Conservation (phyloP, 2,797 vertebrate genomes). For the Aplochiton taeniatus region DNA sequence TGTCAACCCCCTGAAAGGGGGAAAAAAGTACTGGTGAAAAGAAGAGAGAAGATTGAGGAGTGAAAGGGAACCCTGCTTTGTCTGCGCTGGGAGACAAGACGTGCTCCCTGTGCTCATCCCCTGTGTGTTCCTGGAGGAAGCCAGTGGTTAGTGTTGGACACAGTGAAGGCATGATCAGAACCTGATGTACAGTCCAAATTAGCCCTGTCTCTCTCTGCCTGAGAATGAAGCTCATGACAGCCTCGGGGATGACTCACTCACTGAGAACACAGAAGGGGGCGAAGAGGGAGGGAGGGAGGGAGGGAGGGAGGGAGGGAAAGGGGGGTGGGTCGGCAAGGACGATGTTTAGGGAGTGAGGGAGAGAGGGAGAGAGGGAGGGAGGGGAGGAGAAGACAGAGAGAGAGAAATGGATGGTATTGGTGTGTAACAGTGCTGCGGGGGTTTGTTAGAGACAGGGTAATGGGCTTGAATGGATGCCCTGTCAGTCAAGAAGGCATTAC, state of each 20-base stretch:
- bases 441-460: background rate
- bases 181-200: conserved; percentile 30
- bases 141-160: conserved; percentile 12
- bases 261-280: conserved; percentile 10
- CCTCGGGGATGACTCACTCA: conserved; percentile 50
- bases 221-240: conserved; percentile 29
- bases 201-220: conserved; percentile 10
- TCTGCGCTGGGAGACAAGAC: conserved; percentile 4
- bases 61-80: background rate
- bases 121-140: background rate
- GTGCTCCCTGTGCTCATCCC: conserved; percentile 5
- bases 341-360: background rate
- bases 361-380: background rate
- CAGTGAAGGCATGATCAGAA: conserved; percentile 24
- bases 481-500: conserved; percentile 18
- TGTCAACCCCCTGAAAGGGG: background rate
- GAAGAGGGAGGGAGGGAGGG: conserved; percentile 18
- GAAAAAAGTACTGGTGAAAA: background rate
- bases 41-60: background rate
- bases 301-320: conserved; percentile 21
- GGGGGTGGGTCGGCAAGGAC: conserved; percentile 16
- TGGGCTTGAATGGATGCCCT: background rate
- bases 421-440: too few relatives aligned
- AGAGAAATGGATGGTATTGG: background rate
- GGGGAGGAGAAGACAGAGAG: conserved; percentile 1